These are phyloP conservation scores for Zaprionus gabonicus DNA, from an alignment of 1,140 invertebrate species.

Conservation along the genomic window DNA sequence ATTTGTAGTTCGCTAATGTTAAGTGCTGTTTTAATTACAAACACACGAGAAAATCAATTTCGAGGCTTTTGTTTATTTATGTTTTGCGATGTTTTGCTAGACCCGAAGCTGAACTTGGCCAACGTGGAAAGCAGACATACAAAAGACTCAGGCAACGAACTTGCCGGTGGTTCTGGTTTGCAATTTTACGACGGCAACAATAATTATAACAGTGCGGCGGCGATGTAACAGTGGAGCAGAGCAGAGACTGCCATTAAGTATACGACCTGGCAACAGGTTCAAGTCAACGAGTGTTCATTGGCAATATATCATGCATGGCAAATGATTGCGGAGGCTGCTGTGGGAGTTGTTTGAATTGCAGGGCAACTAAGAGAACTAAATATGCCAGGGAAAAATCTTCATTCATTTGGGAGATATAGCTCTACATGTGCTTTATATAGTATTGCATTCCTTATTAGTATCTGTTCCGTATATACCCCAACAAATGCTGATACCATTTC, in stretches of 20 bases:
- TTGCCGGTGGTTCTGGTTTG: slow-evolving; percentile 22
- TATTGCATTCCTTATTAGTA: too few relatives aligned
- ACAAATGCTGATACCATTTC: too few relatives aligned
- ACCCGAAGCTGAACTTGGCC: not conserved
- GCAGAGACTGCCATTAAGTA: slow-evolving; percentile 46
- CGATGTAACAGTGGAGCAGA: too few relatives aligned
- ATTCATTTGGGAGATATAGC: too few relatives aligned
- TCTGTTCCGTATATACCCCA: not conserved
- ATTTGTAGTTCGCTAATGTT: slow-evolving; percentile 22
- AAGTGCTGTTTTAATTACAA: slow-evolving; percentile 17
- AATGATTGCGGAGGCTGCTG: not conserved
- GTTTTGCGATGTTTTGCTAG: not conserved
- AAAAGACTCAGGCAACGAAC: slow-evolving; percentile 33
- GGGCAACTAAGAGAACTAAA: too few relatives aligned
- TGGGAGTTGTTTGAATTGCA: not conserved
- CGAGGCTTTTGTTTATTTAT: slow-evolving; percentile 18
- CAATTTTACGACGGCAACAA: slow-evolving; percentile 48
- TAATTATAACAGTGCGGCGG: slow-evolving; percentile 55
- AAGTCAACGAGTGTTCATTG: slow-evolving; percentile 19
- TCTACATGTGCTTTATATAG: too few relatives aligned
- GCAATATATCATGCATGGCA: slow-evolving; percentile 20
- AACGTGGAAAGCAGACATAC: slow-evolving; percentile 1
- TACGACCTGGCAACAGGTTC: slow-evolving; percentile 42
- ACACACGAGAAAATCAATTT: slow-evolving; percentile 32
- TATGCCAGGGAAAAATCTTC: too few relatives aligned